These are phyloP conservation scores for Thalassoma bifasciatum DNA, from an alignment of 2,113 vertebrate genomes.

Conservation along the genomic window DNA sequence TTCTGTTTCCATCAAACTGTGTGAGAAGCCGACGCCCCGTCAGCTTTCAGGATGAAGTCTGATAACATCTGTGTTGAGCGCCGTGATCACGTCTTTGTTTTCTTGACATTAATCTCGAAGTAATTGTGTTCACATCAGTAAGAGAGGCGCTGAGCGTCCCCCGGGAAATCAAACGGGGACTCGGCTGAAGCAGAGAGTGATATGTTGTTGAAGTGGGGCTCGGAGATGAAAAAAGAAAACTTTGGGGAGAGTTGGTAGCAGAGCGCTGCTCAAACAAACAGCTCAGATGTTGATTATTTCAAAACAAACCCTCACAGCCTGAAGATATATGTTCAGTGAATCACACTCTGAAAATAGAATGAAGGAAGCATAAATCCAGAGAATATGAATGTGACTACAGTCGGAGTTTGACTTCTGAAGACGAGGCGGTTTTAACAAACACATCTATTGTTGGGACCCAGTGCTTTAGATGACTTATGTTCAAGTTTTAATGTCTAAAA, in stretches of 20 bases:
- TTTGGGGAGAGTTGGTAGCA: not conserved
- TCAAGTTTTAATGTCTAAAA: too few species aligned
- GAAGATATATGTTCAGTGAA: not conserved
- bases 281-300: constrained; percentile 6
- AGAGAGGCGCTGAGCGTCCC: constrained; percentile 25
- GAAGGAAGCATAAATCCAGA: not conserved
- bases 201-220: constrained; percentile 12
- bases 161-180: constrained; percentile 64
- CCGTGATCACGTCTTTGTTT: constrained; percentile 39
- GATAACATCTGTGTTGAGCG: constrained; percentile 3
- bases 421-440: too few species aligned
- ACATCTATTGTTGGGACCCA: too few species aligned
- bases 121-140: constrained; percentile 57
- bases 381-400: not conserved
- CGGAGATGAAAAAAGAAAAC: constrained; percentile 26
- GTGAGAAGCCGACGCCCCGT: not conserved
- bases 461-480: too few species aligned
- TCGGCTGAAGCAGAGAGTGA: constrained; percentile 28
- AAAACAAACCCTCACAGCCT: not conserved
- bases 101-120: constrained; percentile 56
- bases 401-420: not conserved
- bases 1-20: not conserved
- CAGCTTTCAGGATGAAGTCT: not conserved
- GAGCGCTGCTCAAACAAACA: not conserved
- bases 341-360: not conserved